Evolutionary conservation across 1,140 invertebrate species (phyloP), one percentile per base, ranked within the genome.

Genomic region (Drosophila arawakana): DNA sequence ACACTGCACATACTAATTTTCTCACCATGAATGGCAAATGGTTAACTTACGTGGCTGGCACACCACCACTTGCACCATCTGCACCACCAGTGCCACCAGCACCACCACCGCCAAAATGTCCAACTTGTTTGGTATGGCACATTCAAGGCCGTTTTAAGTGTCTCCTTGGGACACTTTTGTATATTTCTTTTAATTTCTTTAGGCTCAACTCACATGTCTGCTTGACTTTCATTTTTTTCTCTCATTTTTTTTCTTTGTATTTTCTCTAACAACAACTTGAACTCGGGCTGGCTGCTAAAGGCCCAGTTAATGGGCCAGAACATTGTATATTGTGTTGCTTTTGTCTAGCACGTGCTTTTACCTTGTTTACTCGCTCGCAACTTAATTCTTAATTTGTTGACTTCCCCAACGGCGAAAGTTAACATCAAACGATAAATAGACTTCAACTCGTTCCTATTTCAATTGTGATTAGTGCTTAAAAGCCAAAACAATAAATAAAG

Each of bases 81-180:
- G n/a, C 52, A 15, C 13, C 52, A 55, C n/a, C 13, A n/a, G 13
- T 35, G 9, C 3, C 52, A 55, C n/a, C 13, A n/a, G 13, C 52
- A 13, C 3, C 52, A 55, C 11, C 21, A 13, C 54, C 13, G 8
- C 34, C 18, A 11, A 11, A 11, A 43, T 7, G 35, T 10, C 25
- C 57, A 41, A n/a, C 30, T 15, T 25, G 37, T 46, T 13, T 11
- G 47, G n/a, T 2, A 21, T 1, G 10, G 43, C 10, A 35, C 63
- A 52, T 67, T 67, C 71, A 63, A 74, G 72, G 72, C 61, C 72
- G 58, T 74, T 68, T 68, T 52, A 74, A 74, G 72, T 74, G 72
- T 68, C 72, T 68, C 72, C 63, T 69, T 74, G 72, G 72, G 72
- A 57, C 72, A 74, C 72, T 74, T 68, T 73, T 66, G 70, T 73